phyloP scores from a whole-genome alignment of 2,888 invertebrate genomes.

The Campopleginae sp. region DNA sequence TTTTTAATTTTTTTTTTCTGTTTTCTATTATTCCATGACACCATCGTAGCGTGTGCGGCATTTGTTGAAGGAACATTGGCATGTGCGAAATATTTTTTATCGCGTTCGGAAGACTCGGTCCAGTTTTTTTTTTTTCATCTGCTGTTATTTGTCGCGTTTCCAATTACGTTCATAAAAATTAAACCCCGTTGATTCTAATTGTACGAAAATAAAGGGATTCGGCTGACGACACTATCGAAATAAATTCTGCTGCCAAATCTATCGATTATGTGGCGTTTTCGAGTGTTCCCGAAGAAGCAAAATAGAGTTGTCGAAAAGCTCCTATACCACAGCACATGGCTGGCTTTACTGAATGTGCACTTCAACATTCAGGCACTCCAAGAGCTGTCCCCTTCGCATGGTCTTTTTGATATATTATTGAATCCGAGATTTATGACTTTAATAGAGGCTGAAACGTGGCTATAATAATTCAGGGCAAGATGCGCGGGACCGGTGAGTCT shows the following conservation, averaged over 20 bases:
- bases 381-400: conserved; percentile 10
- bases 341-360: conserved; percentile 6
- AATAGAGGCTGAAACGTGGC: conserved; percentile 80
- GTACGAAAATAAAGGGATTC: not conserved
- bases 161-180: not conserved
- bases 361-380: not conserved
- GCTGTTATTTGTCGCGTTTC: not conserved
- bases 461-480: conserved; percentile 80
- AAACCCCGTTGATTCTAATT: not conserved
- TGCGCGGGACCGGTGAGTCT: conserved; percentile 69
- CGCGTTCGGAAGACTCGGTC: not conserved
- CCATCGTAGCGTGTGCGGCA: not conserved
- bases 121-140: not conserved
- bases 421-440: conserved; percentile 83
- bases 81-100: not conserved
- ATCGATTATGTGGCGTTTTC: not conserved
- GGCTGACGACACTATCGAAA: too few relatives aligned
- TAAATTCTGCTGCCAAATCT: not conserved
- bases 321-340: not conserved
- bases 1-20: conserved; percentile 15
- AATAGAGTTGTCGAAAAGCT: not conserved
- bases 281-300: not conserved
- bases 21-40: not conserved
- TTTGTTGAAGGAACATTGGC: not conserved
- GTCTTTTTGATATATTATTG: conserved; percentile 76